A percentile compares a stretch with the other conserved stretches of the same genome.
Evolutionary conservation across 2,888 invertebrate genomes (phyloP).

Genomic region (Auanema freiburgensis): DNA sequence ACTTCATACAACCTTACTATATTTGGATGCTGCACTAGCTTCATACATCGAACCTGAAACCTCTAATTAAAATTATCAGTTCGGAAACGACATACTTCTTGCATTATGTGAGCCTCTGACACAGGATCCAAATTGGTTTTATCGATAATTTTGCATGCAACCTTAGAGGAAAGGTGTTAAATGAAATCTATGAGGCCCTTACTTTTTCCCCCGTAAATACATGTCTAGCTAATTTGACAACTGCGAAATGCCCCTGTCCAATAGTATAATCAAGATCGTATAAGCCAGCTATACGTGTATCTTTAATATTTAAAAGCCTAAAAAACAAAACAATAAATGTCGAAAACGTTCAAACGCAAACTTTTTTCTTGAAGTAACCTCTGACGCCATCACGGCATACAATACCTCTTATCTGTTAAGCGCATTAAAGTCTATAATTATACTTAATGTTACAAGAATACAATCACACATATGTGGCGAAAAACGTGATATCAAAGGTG

Average conservation of each 20-base stretch:
- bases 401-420: too few species aligned
- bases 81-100: slow-evolving; percentile 69
- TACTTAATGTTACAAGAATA: too few species aligned
- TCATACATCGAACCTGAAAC: slow-evolving; percentile 86
- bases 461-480: too few species aligned
- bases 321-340: slow-evolving; percentile 1
- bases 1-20: slow-evolving; percentile 92
- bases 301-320: slow-evolving; percentile 30
- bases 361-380: too few species aligned
- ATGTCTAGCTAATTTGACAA: slow-evolving; percentile 94
- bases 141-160: slow-evolving; percentile 81
- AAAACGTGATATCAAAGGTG: too few species aligned
- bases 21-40: slow-evolving; percentile 97
- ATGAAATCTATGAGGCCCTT: slow-evolving; percentile 72
- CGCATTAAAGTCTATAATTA: too few species aligned
- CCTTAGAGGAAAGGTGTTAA: slow-evolving; percentile 58
- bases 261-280: slow-evolving; percentile 96
- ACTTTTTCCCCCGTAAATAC: slow-evolving; percentile 99
- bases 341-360: too few species aligned
- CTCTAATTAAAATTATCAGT: background rate
- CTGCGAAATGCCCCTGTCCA: slow-evolving; percentile 97
- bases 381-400: too few species aligned
- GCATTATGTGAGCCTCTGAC: slow-evolving; percentile 91
- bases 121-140: slow-evolving; percentile 95
- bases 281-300: slow-evolving; percentile 72